Evolutionary conservation across 2,113 vertebrate species (phyloP).

Genomic region (Progne subis): DNA sequence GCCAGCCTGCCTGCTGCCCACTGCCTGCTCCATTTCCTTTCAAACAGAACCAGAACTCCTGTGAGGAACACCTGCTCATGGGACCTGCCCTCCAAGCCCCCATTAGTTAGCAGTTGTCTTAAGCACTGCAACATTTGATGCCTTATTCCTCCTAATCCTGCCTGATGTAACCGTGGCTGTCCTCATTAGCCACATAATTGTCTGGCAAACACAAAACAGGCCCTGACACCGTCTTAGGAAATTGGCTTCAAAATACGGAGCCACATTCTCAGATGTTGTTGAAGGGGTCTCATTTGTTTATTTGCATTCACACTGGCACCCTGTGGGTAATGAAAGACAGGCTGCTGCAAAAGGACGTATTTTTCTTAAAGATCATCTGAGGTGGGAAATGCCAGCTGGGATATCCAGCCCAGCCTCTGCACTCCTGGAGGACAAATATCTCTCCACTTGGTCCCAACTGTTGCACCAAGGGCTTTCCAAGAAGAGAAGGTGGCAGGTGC

Average conservation of each 20-base stretch:
- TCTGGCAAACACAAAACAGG: conserved; percentile 67
- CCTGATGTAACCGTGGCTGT: conserved; percentile 56
- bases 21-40: not conserved
- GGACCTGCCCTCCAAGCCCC: not conserved
- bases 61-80: not conserved
- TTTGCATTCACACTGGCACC: not conserved
- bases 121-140: conserved; percentile 37
- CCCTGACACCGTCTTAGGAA: conserved; percentile 50
- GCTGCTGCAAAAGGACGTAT: not conserved
- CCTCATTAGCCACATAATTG: conserved; percentile 69
- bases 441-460: not conserved
- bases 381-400: not conserved
- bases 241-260: conserved; percentile 62
- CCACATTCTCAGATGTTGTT: conserved; percentile 8
- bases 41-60: not conserved
- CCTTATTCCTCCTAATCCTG: conserved; percentile 44
- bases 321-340: not conserved
- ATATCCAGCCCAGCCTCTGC: not conserved
- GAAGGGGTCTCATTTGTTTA: conserved; percentile 14
- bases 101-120: conserved; percentile 41
- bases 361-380: not conserved
- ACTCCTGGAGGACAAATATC: not conserved
- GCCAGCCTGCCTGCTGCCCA: not conserved
- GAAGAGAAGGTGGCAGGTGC: not conserved
- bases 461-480: not conserved